These are phyloP conservation scores for Antheraea pernyi DNA, from an alignment of 1,140 invertebrate species.

Conservation along the genomic window DNA sequence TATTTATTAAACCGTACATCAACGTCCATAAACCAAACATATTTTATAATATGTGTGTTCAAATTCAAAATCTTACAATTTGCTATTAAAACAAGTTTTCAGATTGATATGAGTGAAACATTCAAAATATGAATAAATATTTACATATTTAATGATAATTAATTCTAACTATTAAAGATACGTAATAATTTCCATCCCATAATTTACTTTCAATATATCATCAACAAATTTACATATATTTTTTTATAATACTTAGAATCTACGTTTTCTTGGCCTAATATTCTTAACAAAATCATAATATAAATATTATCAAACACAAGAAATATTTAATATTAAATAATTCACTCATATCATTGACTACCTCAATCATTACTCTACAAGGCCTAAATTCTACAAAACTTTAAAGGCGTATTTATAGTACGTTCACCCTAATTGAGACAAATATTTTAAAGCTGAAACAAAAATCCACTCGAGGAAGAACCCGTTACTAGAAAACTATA, in stretches of 20 bases:
- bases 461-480: not conserved
- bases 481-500: not conserved
- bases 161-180: slow-evolving; percentile 48
- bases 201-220: slow-evolving; percentile 40
- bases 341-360: slow-evolving; percentile 27
- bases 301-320: slow-evolving; percentile 6
- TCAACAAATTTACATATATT: slow-evolving; percentile 40
- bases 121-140: slow-evolving; percentile 72
- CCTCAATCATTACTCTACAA: slow-evolving; percentile 19
- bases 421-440: not conserved
- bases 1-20: slow-evolving; percentile 73
- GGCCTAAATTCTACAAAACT: slow-evolving; percentile 17
- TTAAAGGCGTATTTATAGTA: slow-evolving; percentile 13
- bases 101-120: slow-evolving; percentile 74
- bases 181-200: slow-evolving; percentile 36
- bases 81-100: slow-evolving; percentile 67
- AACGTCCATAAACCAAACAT: slow-evolving; percentile 67
- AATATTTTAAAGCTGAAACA: not conserved
- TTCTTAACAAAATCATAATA: slow-evolving; percentile 21
- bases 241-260: slow-evolving; percentile 28
- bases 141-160: slow-evolving; percentile 53
- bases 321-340: slow-evolving; percentile 17
- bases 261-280: slow-evolving; percentile 46
- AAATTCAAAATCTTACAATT: slow-evolving; percentile 65
- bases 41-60: slow-evolving; percentile 39